These are phyloP conservation scores for Coendou prehensilis DNA, from an alignment of 2,797 vertebrate genomes.

Conservation along the genomic window DNA sequence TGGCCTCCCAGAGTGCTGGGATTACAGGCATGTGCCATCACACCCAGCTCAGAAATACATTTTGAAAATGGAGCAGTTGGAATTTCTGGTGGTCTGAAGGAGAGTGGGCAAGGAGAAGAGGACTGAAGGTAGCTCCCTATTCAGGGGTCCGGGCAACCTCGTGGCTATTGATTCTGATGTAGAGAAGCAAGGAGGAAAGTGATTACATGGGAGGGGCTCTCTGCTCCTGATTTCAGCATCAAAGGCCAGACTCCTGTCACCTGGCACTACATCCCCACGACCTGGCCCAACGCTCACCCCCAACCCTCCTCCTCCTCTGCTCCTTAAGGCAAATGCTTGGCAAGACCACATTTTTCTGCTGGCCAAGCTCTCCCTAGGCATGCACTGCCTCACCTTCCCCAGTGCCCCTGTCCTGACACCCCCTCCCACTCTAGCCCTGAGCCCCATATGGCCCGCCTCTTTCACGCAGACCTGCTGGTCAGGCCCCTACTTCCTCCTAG, in stretches of 20 bases:
- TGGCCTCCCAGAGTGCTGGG: not conserved
- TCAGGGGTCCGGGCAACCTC: not conserved
- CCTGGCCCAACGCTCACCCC: not conserved
- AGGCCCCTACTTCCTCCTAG: no score
- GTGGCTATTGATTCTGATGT: not conserved
- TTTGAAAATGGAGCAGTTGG: not conserved
- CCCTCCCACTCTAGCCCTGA: not conserved
- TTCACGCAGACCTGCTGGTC: not conserved
- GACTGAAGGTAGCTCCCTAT: no score
- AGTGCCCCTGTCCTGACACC: accelerated
- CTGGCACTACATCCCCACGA: not conserved
- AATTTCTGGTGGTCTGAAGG: not conserved
- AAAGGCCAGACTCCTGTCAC: not conserved
- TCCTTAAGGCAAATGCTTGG: not conserved
- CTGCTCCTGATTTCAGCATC: not conserved
- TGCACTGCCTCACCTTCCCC: not conserved
- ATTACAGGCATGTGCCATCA: not conserved
- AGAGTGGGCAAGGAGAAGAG: no score
- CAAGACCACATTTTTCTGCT: not conserved
- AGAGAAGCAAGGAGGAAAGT: not conserved
- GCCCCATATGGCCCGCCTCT: not conserved
- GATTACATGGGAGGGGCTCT: no score
- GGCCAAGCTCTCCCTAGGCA: accelerated
- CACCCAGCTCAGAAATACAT: not conserved
- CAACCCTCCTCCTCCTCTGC: not conserved